Percentiles rank a stretch among this genome's conserved stretches.
phyloP scores from a whole-genome alignment of 2,113 vertebrate genomes.

The Hippocampus comes region DNA sequence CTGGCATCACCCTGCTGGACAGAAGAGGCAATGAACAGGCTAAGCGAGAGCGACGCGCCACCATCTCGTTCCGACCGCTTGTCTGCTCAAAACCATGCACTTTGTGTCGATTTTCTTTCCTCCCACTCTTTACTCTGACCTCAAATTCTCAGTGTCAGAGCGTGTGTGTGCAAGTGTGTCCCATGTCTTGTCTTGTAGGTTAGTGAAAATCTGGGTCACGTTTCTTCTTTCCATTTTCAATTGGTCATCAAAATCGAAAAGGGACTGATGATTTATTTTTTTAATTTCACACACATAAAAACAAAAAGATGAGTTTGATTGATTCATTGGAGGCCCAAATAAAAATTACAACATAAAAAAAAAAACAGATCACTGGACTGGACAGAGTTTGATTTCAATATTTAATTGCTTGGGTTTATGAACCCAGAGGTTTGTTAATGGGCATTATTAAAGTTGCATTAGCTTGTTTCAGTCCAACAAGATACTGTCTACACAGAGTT shows the following conservation, averaged over 20 bases:
- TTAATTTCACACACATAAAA: too few species aligned
- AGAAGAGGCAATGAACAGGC: conserved; percentile 76
- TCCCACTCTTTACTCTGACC: conserved; percentile 51
- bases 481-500: too few species aligned
- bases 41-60: conserved; percentile 61
- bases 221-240: not conserved
- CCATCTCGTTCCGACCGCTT: conserved; percentile 40
- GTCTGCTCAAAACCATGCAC: conserved; percentile 41
- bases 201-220: not conserved
- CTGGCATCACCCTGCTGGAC: conserved; percentile 71
- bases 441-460: too few species aligned
- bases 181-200: conserved; percentile 43
- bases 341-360: not conserved
- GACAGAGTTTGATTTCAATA: too few species aligned
- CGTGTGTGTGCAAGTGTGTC: conserved; percentile 50
- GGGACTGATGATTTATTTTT: not conserved
- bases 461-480: too few species aligned
- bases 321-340: not conserved
- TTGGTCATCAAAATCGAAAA: not conserved
- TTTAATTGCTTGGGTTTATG: too few species aligned
- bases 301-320: too few species aligned
- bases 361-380: too few species aligned
- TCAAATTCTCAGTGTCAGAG: conserved; percentile 63
- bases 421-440: too few species aligned
- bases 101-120: conserved; percentile 25